Evolutionary conservation across 2,888 invertebrate genomes (phyloP).

Genomic region (Dasysyrphus tricinctus): DNA sequence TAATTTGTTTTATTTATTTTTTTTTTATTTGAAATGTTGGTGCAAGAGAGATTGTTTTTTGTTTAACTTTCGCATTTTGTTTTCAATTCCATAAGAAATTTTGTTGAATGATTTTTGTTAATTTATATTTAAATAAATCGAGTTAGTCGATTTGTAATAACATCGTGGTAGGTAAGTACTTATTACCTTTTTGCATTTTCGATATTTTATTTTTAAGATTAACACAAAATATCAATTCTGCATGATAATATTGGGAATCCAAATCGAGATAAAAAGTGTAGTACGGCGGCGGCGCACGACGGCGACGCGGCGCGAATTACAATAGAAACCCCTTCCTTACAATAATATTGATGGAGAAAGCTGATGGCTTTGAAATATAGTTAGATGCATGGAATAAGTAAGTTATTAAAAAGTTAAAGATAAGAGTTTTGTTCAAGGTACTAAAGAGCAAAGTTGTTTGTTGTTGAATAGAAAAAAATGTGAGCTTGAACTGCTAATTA

Average conservation of each 20-base stretch:
- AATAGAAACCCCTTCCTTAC: not conserved
- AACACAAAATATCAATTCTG: not conserved
- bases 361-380: not conserved
- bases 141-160: not conserved
- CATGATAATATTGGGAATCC: not conserved
- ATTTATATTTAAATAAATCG: not conserved
- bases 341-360: not conserved
- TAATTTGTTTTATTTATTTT: slow-evolving; percentile 8
- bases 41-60: slow-evolving; percentile 8
- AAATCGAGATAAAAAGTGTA: not conserved
- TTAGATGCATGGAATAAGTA: not conserved
- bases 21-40: not conserved
- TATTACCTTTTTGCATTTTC: not conserved
- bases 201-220: not conserved
- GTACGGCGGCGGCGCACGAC: no score
- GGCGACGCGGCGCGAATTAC: no score
- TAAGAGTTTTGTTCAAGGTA: no score
- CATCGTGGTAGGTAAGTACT: not conserved
- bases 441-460: no score
- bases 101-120: slow-evolving; percentile 1
- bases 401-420: not conserved
- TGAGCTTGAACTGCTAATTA: no score
- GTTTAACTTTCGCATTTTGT: not conserved
- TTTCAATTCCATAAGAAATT: not conserved
- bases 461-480: no score